phyloP scores from a whole-genome alignment of 2,113 vertebrate genomes.

The Rhinogobius similis region DNA sequence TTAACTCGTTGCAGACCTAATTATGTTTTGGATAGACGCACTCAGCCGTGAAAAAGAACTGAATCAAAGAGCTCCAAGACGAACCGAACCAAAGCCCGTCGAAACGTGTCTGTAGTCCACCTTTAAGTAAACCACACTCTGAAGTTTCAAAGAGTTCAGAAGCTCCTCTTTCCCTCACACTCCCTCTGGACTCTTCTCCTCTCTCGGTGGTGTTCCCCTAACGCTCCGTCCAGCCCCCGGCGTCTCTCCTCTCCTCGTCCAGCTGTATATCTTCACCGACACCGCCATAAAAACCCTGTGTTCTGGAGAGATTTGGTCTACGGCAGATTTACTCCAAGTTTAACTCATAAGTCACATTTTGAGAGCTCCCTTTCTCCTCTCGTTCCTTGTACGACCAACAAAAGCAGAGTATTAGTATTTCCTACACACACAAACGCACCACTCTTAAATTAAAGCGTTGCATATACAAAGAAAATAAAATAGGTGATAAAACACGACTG shows the following conservation, averaged over 20 bases:
- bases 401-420: conserved; percentile 27
- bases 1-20: too few species aligned
- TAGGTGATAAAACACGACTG: conserved; percentile 56
- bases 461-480: conserved; percentile 56
- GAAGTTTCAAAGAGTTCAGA: background rate
- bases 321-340: conserved; percentile 42
- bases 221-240: background rate
- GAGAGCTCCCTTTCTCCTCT: conserved; percentile 35
- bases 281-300: conserved; percentile 30
- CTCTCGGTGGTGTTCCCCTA: too few species aligned
- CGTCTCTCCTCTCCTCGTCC: conserved; percentile 8
- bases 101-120: background rate
- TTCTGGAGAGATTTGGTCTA: conserved; percentile 41
- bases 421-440: conserved; percentile 18
- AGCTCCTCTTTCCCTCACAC: background rate
- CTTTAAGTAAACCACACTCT: background rate
- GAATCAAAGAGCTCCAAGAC: too few species aligned
- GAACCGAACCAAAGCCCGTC: too few species aligned
- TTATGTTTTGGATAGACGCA: too few species aligned
- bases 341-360: conserved; percentile 10
- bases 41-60: too few species aligned
- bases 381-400: conserved; percentile 15
- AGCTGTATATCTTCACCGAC: conserved; percentile 32
- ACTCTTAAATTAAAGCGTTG: conserved; percentile 51
- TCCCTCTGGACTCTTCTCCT: background rate